Evolutionary conservation across 2,113 vertebrate genomes (phyloP), one percentile per base, ranked within the genome.

Genomic region (Misgurnus mizolepis): DNA sequence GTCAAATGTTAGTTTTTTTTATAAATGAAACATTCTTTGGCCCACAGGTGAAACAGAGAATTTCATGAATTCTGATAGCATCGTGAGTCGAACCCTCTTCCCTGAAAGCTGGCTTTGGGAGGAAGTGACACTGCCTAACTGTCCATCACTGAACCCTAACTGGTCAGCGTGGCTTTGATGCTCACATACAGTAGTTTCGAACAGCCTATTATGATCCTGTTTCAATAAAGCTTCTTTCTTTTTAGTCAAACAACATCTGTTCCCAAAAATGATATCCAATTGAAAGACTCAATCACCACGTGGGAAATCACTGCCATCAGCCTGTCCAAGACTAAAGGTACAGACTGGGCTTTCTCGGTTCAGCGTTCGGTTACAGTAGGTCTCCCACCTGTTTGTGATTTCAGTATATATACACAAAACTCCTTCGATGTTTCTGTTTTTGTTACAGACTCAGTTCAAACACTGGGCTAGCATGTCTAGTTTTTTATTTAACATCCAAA

Each of bases 271-370:
- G 6, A 78, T 43, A 93, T 90, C 41, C 4, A 15, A 0, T 80
- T 98, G 80, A 93, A 91, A 84, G 96, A 96, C 60, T 95, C 95
- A 49, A 96, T 97, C 87, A 97, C 96, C 64, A 96, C 95, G 0
- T 97, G 96, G 96, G 91, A 96, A 85, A 87, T 98, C 2, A 90
- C 93, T 81, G 95, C 95, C 0, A 89, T 98, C 70, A 95, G 96
- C 84, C 22, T 97, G 61, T 95, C 96, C 0, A 80, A 83, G 22
- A 90, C 85, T 17, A 43, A 85, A 0, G 91, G 92, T 91, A 69
- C 45, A 15, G 47, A 9, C 4, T 50, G 17, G 27, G 27, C 27
- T 34, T 34, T 34, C 27, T 34, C 27, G 27, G 3, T 34, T 34
- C 27, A 34, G 27, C 27, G 22, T 34, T 34, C 27, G 27, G 27